Base-by-base conservation (phyloP, 2,797 vertebrate genomes). In the Crocodylus rhombifer region DNA sequence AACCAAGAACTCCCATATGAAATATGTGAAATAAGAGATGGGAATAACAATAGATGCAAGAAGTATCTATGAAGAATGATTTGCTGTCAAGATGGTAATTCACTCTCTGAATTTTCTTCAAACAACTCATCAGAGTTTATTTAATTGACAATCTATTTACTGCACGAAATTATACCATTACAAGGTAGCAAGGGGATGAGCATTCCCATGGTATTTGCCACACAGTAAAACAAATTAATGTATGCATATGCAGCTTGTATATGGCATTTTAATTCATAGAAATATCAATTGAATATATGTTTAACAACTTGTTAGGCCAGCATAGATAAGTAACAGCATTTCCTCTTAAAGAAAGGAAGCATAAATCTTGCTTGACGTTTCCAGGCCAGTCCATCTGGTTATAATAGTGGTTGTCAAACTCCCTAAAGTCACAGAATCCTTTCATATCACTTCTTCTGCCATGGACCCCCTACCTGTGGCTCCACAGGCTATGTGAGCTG, bases 121-220 rank as follows among this genome's bases (percentile, higher is more conserved):
- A 86, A 61, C 33, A 71, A 57, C 36, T 75, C 20, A 56, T 64
- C 51, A 80, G 57, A 11, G 56, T 23, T 30, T 93, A 14, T 79
- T 76, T 67, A 15, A 77, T 60, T 79, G 58, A 83, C 80, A 79
- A 58, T 71, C 63, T 93, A 82, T 88, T 90, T 93, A 80, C 87
- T 65, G 25, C 55, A 65, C 17, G 82, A 88, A 63, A 64, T 51
- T 69, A n/a, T 75, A n/a, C 8, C 86, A 55, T 64, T 89, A 88
- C 36, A 75, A 84, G 9, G n/a, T n/a, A 20, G 17, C 86, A 57
- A 82, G 87, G 89, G 77, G 88, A 83, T 77, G 84, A 55, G 55
- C 55, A 57, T 62, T 82, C 60, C 82, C 80, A 63, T 7, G 57
- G 69, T 56, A 74, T 76, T 60, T 28, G 25, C 33, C 6, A 80